A percentile compares a stretch with the other conserved stretches of the same genome.
Evolutionary conservation across 2,888 invertebrate genomes (phyloP).

Genomic region (Sialis lutaria): DNA sequence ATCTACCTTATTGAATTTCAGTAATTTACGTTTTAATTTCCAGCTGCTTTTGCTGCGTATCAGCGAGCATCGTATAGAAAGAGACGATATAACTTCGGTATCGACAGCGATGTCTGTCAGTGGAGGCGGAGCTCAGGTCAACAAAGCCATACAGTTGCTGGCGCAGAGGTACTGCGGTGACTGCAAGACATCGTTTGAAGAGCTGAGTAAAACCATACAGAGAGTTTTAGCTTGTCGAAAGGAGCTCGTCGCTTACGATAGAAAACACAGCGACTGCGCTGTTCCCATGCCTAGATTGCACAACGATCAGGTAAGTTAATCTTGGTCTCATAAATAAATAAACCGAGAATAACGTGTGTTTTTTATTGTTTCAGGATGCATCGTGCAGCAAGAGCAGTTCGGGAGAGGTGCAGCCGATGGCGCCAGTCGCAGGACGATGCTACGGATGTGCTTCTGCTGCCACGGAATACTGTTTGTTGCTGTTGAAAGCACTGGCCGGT

Average conservation of each 20-base stretch:
- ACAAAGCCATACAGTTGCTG: conserved; percentile 81
- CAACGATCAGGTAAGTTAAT: not conserved
- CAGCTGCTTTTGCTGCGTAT: conserved; percentile 67
- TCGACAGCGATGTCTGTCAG: conserved; percentile 12
- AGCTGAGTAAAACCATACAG: conserved; percentile 77
- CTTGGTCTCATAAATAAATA: not conserved
- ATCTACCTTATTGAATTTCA: not conserved
- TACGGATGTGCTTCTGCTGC: conserved; percentile 82
- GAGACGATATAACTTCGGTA: conserved; percentile 32
- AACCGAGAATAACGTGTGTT: not conserved
- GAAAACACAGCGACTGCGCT: conserved; percentile 52
- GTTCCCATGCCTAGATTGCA: conserved; percentile 3
- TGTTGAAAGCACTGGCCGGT: conserved; percentile 76
- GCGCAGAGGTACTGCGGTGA: conserved; percentile 93
- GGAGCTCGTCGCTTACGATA: conserved; percentile 82
- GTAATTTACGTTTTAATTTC: conserved; percentile 7
- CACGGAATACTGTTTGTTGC: conserved; percentile 83
- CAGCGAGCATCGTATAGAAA: conserved; percentile 67
- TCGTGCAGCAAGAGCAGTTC: not conserved
- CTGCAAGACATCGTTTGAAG: conserved; percentile 88
- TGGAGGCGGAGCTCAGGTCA: conserved; percentile 42
- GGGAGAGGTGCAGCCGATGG: conserved; percentile 3
- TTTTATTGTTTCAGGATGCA: not conserved
- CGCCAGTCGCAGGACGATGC: conserved; percentile 41
- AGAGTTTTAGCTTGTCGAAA: conserved; percentile 80